A percentile compares a stretch with the other conserved stretches of the same genome.
Conservation (phyloP, 2,113 vertebrate genomes). For the Atractosteus spatula region DNA sequence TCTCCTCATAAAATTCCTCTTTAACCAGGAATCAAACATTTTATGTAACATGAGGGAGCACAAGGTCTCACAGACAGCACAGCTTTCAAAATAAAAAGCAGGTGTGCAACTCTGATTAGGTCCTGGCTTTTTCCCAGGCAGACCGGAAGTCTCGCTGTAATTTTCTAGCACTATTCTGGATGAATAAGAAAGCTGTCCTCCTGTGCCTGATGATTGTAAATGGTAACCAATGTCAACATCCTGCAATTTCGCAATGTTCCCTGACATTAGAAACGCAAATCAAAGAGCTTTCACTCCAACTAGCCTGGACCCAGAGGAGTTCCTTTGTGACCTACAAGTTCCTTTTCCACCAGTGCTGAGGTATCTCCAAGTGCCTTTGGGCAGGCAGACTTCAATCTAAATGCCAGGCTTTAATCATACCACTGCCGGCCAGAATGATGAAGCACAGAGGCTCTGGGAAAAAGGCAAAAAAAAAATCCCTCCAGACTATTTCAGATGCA, state of each 20-base stretch:
- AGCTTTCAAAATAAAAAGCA: slow-evolving; percentile 37
- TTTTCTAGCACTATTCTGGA: slow-evolving; percentile 41
- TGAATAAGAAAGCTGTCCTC: slow-evolving; percentile 46
- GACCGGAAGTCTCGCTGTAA: slow-evolving; percentile 37
- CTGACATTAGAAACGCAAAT: slow-evolving; percentile 40
- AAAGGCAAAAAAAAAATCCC: slow-evolving; percentile 24
- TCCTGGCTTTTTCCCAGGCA: slow-evolving; percentile 41
- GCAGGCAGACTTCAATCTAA: slow-evolving; percentile 51
- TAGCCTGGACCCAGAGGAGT: slow-evolving; percentile 25
- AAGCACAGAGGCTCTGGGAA: slow-evolving; percentile 57
- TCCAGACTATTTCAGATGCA: slow-evolving; percentile 53
- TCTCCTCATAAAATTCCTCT: slow-evolving; percentile 23
- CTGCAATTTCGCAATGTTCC: slow-evolving; percentile 26
- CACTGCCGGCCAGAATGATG: slow-evolving; percentile 57
- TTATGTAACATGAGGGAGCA: slow-evolving; percentile 1
- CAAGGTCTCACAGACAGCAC: slow-evolving; percentile 17
- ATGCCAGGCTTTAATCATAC: slow-evolving; percentile 69
- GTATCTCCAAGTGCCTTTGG: slow-evolving; percentile 45
- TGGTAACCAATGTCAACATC: slow-evolving; percentile 27
- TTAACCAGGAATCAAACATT: neutral
- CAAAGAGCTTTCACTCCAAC: slow-evolving; percentile 43
- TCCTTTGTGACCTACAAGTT: slow-evolving; percentile 23
- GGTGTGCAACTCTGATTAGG: slow-evolving; percentile 47
- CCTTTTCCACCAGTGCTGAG: slow-evolving; percentile 23
- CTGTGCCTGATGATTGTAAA: slow-evolving; percentile 50